Conservation (phyloP, 2,113 vertebrate species). For the Oryzias javanicus region DNA sequence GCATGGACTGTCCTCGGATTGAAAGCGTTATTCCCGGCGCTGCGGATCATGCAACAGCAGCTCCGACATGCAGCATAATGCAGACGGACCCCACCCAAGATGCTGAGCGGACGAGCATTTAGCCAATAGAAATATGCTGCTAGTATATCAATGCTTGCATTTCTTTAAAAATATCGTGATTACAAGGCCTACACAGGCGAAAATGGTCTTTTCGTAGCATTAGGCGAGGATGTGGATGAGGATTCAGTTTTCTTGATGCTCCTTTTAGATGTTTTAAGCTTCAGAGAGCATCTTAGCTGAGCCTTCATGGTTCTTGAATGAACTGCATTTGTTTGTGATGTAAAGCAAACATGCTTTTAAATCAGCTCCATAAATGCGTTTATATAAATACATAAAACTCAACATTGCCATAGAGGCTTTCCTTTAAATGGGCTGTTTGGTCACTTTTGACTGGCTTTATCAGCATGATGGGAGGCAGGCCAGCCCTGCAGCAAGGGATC, state of each 20-base stretch:
- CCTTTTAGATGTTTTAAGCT: conserved; percentile 8
- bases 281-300: conserved; percentile 24
- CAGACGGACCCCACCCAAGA: conserved; percentile 84
- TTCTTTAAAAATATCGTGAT: not conserved
- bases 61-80: conserved; percentile 78
- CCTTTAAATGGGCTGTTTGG: too few species aligned
- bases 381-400: too few species aligned
- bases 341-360: not conserved
- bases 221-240: not conserved
- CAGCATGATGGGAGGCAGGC: conserved; percentile 66
- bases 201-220: not conserved
- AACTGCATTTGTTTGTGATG: not conserved
- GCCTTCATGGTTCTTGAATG: not conserved
- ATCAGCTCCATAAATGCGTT: too few species aligned
- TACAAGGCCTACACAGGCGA: not conserved
- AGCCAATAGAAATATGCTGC: conserved; percentile 22
- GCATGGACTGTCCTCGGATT: not conserved
- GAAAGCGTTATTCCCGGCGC: conserved; percentile 48
- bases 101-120: conserved; percentile 59
- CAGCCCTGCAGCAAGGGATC: conserved; percentile 73
- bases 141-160: conserved; percentile 8
- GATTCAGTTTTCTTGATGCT: not conserved
- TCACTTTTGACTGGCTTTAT: too few species aligned
- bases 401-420: too few species aligned
- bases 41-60: conserved; percentile 48